Conservation (phyloP, 2,888 invertebrate genomes). For the Hetaerina titia region DNA sequence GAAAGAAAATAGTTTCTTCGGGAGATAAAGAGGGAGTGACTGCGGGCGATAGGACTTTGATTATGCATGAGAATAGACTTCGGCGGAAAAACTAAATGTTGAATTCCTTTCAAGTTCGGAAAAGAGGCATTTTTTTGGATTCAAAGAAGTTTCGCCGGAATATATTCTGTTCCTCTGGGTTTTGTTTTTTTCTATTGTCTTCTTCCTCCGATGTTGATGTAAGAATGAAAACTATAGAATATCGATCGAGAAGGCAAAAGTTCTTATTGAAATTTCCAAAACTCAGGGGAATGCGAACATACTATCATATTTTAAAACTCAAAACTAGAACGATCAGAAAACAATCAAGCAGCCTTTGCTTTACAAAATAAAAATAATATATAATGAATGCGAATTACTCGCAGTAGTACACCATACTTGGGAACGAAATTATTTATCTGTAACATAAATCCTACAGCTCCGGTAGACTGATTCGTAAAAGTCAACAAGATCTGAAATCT, state of each 20-base stretch:
- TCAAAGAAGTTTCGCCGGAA: not conserved
- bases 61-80: constrained; percentile 43
- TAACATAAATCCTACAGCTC: too few species aligned
- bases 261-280: not conserved
- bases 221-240: not conserved
- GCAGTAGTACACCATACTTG: not conserved
- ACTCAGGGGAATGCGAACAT: not conserved
- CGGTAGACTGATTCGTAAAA: too few species aligned
- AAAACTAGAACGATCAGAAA: not conserved
- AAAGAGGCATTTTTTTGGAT: constrained; percentile 1
- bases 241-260: constrained; percentile 11
- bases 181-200: not conserved
- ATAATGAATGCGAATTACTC: not conserved
- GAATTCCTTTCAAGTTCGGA: not conserved
- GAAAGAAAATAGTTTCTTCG: not conserved
- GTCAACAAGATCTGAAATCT: too few species aligned
- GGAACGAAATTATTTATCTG: too few species aligned
- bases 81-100: not conserved
- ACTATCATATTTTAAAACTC: not conserved
- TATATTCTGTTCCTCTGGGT: not conserved
- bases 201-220: not conserved
- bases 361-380: too few species aligned
- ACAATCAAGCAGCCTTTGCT: not conserved
- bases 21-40: not conserved
- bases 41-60: constrained; percentile 7